phyloP scores from a whole-genome alignment of 2,113 vertebrate genomes.

The Ochotona curzoniae region DNA sequence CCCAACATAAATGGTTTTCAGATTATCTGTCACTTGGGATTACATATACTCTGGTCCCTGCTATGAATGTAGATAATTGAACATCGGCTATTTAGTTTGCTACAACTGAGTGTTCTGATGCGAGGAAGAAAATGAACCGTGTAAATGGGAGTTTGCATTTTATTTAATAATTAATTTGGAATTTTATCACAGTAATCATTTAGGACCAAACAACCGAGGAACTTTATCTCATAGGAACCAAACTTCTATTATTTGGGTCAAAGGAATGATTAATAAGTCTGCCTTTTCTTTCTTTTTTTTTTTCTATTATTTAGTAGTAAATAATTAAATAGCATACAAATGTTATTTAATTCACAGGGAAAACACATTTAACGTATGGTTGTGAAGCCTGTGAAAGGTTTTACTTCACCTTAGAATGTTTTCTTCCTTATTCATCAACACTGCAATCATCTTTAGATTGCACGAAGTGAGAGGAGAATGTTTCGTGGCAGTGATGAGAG shows the following conservation, averaged over 20 bases:
- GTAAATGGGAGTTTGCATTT: conserved; percentile 70
- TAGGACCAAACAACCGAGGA: conserved; percentile 67
- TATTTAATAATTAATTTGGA: conserved; percentile 80
- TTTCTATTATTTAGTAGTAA: conserved; percentile 29
- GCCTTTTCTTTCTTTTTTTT: conserved; percentile 16
- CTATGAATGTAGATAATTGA: conserved; percentile 68
- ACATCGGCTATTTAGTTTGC: conserved; percentile 43
- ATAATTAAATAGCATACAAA: not conserved
- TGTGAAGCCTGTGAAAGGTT: conserved; percentile 8
- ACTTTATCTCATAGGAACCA: conserved; percentile 61
- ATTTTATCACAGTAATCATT: conserved; percentile 57
- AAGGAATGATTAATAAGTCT: conserved; percentile 48
- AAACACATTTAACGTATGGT: conserved; percentile 32
- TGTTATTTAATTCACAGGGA: conserved; percentile 46
- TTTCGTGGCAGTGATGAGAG: not conserved
- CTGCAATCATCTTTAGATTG: not conserved
- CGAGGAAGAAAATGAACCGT: conserved; percentile 48
- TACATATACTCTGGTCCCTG: conserved; percentile 45
- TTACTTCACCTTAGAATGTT: conserved; percentile 1
- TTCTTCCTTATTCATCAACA: not conserved
- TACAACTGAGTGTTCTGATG: conserved; percentile 67
- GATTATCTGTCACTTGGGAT: conserved; percentile 72
- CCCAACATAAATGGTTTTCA: conserved; percentile 58
- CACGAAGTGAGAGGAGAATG: not conserved
- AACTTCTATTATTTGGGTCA: conserved; percentile 56